A percentile compares a stretch with the other conserved stretches of the same genome.
phyloP scores from a whole-genome alignment of 2,113 vertebrate species.

The Apistogramma diplotaenia region DNA sequence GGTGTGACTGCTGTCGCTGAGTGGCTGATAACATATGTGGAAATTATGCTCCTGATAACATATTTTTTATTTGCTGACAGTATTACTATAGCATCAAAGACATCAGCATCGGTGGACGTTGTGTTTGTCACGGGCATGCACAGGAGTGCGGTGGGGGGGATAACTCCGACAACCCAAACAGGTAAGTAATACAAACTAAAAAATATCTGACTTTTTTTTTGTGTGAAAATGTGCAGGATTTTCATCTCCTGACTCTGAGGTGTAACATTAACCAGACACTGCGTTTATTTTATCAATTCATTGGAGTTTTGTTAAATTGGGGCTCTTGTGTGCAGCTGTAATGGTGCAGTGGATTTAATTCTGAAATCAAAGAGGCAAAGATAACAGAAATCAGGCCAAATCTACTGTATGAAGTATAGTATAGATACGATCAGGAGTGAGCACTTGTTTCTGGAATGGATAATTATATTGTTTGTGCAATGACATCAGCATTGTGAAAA shows the following conservation, averaged over 20 bases:
- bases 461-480: slow-evolving; percentile 31
- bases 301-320: not conserved
- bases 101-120: slow-evolving; percentile 89
- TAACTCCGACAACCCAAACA: slow-evolving; percentile 67
- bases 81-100: slow-evolving; percentile 98
- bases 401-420: not conserved
- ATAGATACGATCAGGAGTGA: not conserved
- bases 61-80: slow-evolving; percentile 63
- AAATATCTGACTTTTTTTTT: not conserved
- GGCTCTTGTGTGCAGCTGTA: not conserved
- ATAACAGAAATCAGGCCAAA: slow-evolving; percentile 6
- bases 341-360: not conserved
- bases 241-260: not conserved
- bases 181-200: slow-evolving; percentile 70
- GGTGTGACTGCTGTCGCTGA: slow-evolving; percentile 10
- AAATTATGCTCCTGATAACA: not conserved
- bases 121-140: slow-evolving; percentile 92
- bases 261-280: not conserved
- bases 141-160: slow-evolving; percentile 74
- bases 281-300: slow-evolving; percentile 9
- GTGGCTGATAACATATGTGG: slow-evolving; percentile 13
- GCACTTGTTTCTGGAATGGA: not conserved
- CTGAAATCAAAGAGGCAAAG: not conserved
- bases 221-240: not conserved
- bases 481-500: slow-evolving; percentile 24